Evolutionary conservation across 2,888 invertebrate genomes (phyloP), one percentile per base, ranked within the genome.

Genomic region (Tetrapedia diversipes): DNA sequence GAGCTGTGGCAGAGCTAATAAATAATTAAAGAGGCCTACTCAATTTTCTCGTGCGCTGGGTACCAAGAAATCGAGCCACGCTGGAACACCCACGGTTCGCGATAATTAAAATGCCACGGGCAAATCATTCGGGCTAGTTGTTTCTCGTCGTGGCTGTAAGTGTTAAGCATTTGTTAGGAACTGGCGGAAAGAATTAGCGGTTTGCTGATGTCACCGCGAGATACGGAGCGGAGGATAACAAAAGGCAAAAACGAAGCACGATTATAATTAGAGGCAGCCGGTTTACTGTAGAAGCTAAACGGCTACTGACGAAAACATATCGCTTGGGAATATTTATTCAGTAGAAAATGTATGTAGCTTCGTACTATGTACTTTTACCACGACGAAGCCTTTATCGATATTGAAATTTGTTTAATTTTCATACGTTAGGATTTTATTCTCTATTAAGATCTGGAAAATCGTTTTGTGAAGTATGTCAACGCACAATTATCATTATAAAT

Each of bases 71-170:
- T 22, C 41, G 39, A 56, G 32, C 19, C 41, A 47, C 45, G 51
- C 11, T 11, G 74, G 65, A 75, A 76, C 68, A 77, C 77, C 77
- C 77, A 67, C 77, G 68, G 57, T 51, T 32, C 59, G 22, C 65
- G 56, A 24, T 77, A 78, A 77, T 77, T 77, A 77, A 77, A 77
- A 77, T 39, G 64, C 77, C 51, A 39, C 78, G n/a, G n/a, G n/a
- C n/a, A n/a, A n/a, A n/a, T n/a, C n/a, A n/a, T n/a, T 47, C 54
- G 34, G 4, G 32, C 43, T 41, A 51, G 70, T 77, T 78, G 78
- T 70, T n/a, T 77, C 78, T 77, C 77, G 70, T 78, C 70, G 47
- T 32, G 57, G 24, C 32, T 47, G 77, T 77, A 70, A 77, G 77
- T 76, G 77, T 77, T 68, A 37, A 59, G 32, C 47, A 24, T 51